Conservation (phyloP, 2,113 vertebrate species). For the Sus scrofa region T2T-Sscrofa CM000814.6:76560501-76561000, state of each 20-base stretch:
- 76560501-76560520: neutral
- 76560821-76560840: too few species aligned
- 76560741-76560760: accelerated
- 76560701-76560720: neutral
- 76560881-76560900: too few species aligned
- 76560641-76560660: neutral
- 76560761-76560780: neutral
- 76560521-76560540: neutral
- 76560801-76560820: neutral
- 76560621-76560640: neutral
- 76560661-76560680: neutral
- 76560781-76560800: neutral
- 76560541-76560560: neutral
- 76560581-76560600: neutral
- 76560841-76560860: too few species aligned
- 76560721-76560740: neutral
- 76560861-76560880: too few species aligned
- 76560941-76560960: too few species aligned
- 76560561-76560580: neutral
- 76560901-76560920: too few species aligned
- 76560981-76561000: too few species aligned
- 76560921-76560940: too few species aligned
- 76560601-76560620: neutral
- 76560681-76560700: neutral
- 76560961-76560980: too few species aligned